Evolutionary conservation across 2,797 vertebrate species (phyloP), one percentile per base, ranked within the genome.

Genomic region (Enteromius thamalakanensis): DNA sequence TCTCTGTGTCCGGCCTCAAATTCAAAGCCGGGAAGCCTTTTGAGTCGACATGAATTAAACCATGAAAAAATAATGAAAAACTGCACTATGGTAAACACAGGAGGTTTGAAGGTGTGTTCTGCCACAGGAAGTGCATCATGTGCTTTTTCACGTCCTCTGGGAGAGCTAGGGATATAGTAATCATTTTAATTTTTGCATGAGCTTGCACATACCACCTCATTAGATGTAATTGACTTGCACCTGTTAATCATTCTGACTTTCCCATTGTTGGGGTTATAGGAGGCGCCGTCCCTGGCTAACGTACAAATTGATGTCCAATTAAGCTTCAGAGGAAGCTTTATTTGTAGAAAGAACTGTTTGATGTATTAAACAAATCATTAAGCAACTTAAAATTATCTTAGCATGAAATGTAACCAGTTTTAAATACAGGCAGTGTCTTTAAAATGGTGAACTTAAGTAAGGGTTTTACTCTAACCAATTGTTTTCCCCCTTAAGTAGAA

Each of bases 191-290:
- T 51, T 75, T 79, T 40, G 58, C 68, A 64, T 62, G 45, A 70
- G 65, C 68, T 15, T 64, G 49, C 77, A 76, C 47, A 42, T 53
- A 51, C 45, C 32, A 32, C 17, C 60, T 60, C 76, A 79, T 80
- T 45, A 79, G 17, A 79, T 65, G 40, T 67, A 55, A 67, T 82
- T 21, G 80, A 67, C 17, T 74, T 15, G 12, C 65, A 79, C 21
- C 68, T 87, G 80, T 74, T 80, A 29, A 14, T 60, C 80, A 79
- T 32, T 29, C 8, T 76, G 83, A 79, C 77, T 80, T 67, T 58
- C 55, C 5, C 29, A 58, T 80, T 84, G 49, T 76, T 75, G 23
- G 17, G 49, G 34, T 67, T 79, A 26, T 21, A 49, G 51, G 23
- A 45, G 32, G 32, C 7, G 3, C 19, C 7, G 62, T 40, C 19